Conservation (phyloP, 2,113 vertebrate genomes). For the Sialia sialis region DNA sequence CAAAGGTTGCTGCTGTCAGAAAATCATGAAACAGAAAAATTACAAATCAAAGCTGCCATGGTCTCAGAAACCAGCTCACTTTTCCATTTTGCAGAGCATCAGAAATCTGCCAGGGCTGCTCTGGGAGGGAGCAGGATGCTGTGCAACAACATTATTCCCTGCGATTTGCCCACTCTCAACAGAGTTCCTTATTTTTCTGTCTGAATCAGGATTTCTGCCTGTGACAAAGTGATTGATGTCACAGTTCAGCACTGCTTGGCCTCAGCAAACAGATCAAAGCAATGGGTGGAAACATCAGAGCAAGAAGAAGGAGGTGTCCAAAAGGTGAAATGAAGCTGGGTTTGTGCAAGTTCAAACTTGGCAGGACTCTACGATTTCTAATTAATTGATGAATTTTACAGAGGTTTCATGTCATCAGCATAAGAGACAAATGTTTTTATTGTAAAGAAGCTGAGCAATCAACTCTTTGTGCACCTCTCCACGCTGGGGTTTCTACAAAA, state of each 20-base stretch:
- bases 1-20: not conserved
- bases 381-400: not conserved
- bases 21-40: not conserved
- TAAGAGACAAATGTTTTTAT: not conserved
- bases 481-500: not conserved
- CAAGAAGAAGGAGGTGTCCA: not conserved
- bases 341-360: not conserved
- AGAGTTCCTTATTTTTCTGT: not conserved
- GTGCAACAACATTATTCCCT: accelerated
- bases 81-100: not conserved
- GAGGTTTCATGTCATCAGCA: not conserved
- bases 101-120: not conserved
- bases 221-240: not conserved
- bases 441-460: not conserved
- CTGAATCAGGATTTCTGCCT: not conserved
- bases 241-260: not conserved
- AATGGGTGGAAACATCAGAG: not conserved
- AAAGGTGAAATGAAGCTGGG: not conserved
- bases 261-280: not conserved
- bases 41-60: not conserved
- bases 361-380: not conserved
- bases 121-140: not conserved
- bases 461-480: not conserved
- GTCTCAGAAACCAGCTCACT: not conserved
- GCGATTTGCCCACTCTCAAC: not conserved